Base-by-base conservation (phyloP, 2,113 vertebrate species). In the Bubo bubo region DNA sequence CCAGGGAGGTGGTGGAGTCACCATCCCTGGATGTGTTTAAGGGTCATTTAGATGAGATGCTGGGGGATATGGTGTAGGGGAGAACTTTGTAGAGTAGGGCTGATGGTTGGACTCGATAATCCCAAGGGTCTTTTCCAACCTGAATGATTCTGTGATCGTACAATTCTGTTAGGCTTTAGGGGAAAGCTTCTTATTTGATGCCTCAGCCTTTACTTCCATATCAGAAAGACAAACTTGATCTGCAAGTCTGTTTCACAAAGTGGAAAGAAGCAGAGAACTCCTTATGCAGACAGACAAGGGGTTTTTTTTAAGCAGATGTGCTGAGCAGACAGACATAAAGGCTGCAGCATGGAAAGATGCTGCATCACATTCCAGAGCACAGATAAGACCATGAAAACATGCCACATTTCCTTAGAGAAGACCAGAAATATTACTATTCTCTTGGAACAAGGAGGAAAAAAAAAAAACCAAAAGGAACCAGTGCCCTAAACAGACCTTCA, bases 191-290 rank as follows among this genome's bases (percentile, higher is more conserved):
- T 41, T 28, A 50, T 58, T 4, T 10, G 6, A 41, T 37, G 32
- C 17, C 52, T 67, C 68, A 87, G 24, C 35, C 24, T 81, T 56
- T 41, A 68, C 30, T 60, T 77, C 34, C 52, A 58, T 2, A 50
- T 8, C 52, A 79, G 37, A 59, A 76, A 62, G 30, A 72, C 43
- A 81, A 67, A 92, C 14, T 23, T 37, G 24, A 62, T 21, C 55
- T 74, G 37, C 37, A 87, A 80, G 37, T 27, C 52, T 34, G 5
- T 1, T 4, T 34, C 14, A 86, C 0, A 0, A 59, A 59, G 19
- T 5, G 8, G 34, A 85, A 74, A 85, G 28, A 12, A 53, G 26
- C 7, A 79, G 56, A 23, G 79, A 79, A 55, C 14, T 53, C 39
- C 26, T 67, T 28, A 30, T 1, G 4, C 12, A 63, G 11, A 62